Base-by-base conservation (phyloP, 2,888 invertebrate species). In the Acleris literana region DNA sequence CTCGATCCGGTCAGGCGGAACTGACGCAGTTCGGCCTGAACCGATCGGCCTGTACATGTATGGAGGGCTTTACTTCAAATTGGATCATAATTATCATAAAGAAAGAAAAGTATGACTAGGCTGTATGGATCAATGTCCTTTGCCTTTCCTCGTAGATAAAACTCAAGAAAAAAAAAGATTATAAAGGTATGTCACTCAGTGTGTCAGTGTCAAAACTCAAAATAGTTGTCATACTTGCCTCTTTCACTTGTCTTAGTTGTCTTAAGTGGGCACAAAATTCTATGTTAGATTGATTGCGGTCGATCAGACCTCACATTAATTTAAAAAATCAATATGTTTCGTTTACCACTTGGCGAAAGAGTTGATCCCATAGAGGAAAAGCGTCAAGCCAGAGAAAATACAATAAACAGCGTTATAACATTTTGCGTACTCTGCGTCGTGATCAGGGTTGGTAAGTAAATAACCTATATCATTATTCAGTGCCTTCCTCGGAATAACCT, bases 361-460 rank as follows among this genome's bases (percentile, higher is more conserved):
- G 84, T 89, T 48, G 93, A 93, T 71, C 92, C 92, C 1, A 80
- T 87, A 81, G 93, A 93, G 74, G 92, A 93, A 71, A 92, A 92
- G 73, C 87, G 92, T 29, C 88, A 88, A 73, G 93, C 92, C 9
- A 83, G 93, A 68, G 89, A 91, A 76, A 92, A 90, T 71, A 93
- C 93, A 0, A 87, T 92, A 44, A 89, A 85, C 69, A 93, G 90
- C 72, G 81, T 93, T 20, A 74, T 92, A 25, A 91, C 90, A 4
- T 93, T 93, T 76, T 86, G 85, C 66, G 80, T 90, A n/a, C 81
- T 93, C 48, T 92, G 92, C 72, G 88, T 86, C 64, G 89, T 84
- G 68, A 93, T 93, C 61, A 82, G 90, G 86, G 75, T 89, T 51
- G 90, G 92, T 93, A 70, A 85, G 87, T 72, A 62, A 29, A 44